Percentiles rank a stretch among this genome's conserved stretches.
Evolutionary conservation across 1,140 invertebrate genomes (phyloP).

Genomic region (Drosophila serrata): DNA sequence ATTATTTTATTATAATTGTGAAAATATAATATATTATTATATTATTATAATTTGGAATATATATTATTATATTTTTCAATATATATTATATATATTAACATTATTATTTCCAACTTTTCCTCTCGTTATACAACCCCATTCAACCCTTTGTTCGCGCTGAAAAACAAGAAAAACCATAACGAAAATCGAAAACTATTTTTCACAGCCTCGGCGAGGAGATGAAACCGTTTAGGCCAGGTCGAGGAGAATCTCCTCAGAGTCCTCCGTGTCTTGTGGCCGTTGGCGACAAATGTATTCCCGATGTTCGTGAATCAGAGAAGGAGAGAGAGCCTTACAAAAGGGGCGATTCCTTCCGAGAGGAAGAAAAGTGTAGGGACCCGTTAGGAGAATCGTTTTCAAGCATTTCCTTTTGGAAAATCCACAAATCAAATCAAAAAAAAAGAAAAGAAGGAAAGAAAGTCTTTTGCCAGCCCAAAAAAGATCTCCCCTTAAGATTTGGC

Average conservation of each 20-base stretch:
- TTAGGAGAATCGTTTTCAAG: constrained; percentile 55
- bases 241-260: constrained; percentile 35
- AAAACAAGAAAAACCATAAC: constrained; percentile 52
- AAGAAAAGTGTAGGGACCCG: constrained; percentile 9
- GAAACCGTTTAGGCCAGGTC: background rate
- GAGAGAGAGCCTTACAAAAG: background rate
- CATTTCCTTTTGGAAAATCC: constrained; percentile 57
- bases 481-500: constrained; percentile 40
- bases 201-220: constrained; percentile 35
- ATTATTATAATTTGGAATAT: too few relatives aligned
- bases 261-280: constrained; percentile 42
- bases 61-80: too few relatives aligned
- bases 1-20: too few relatives aligned
- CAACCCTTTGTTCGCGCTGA: background rate
- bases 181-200: constrained; percentile 79
- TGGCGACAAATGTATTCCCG: constrained; percentile 68
- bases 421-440: too few relatives aligned
- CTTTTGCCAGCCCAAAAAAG: constrained; percentile 23
- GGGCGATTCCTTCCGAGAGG: background rate
- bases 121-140: background rate
- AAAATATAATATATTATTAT: too few relatives aligned
- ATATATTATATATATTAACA: too few relatives aligned
- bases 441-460: constrained; percentile 66
- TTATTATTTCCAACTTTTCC: background rate
- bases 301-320: constrained; percentile 3